Conservation (phyloP, 2,113 vertebrate species). For the Rallus limicola region DNA sequence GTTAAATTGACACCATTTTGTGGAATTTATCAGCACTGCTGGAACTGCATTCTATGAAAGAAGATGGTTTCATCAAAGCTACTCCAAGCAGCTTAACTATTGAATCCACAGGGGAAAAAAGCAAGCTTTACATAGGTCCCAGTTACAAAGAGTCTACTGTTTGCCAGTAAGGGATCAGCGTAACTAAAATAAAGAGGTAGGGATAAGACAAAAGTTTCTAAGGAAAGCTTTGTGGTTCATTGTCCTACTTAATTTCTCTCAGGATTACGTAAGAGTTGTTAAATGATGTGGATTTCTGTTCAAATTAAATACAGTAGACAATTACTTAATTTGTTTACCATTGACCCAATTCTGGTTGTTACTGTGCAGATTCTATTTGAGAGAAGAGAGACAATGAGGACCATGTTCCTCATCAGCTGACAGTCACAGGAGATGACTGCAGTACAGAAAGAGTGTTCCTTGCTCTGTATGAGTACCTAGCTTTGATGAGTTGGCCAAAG, state of each 20-base stretch:
- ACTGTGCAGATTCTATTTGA: background rate
- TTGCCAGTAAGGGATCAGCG: constrained; percentile 4
- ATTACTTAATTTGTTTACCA: background rate
- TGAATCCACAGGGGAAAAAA: background rate
- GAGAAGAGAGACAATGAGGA: background rate
- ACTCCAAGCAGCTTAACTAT: constrained; percentile 18
- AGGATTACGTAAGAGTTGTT: background rate
- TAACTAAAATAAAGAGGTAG: constrained; percentile 22
- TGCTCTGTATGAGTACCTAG: background rate
- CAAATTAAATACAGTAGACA: background rate
- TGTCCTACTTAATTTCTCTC: constrained; percentile 15
- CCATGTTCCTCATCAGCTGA: background rate
- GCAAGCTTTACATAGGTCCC: background rate
- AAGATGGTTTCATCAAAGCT: constrained; percentile 15
- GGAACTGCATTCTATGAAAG: background rate
- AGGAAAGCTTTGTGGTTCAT: constrained; percentile 10
- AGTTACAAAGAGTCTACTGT: constrained; percentile 20
- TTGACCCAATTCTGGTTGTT: background rate
- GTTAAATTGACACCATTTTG: constrained; percentile 13
- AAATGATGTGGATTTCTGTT: background rate
- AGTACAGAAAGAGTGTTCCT: background rate
- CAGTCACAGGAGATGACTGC: background rate
- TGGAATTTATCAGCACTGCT: background rate
- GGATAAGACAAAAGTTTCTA: constrained; percentile 21
- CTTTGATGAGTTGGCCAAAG: background rate